phyloP scores from a whole-genome alignment of 1,140 invertebrate genomes.

The Wasmannia auropunctata region DNA sequence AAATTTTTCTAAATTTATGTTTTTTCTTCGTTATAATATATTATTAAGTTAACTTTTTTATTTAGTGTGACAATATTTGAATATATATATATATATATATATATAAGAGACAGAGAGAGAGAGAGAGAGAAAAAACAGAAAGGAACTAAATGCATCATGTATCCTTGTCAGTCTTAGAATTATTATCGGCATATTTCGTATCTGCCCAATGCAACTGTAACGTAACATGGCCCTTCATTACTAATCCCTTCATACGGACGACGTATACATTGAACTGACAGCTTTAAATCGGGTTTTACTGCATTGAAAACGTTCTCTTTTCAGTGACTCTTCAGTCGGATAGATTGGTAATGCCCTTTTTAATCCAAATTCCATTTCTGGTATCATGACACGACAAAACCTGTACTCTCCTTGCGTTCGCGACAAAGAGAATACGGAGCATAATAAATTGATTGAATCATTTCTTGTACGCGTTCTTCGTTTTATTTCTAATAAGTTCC shows the following conservation, averaged over 20 bases:
- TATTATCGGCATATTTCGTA: slow-evolving; percentile 40
- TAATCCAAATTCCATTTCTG: slow-evolving; percentile 53
- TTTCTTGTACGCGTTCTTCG: background rate
- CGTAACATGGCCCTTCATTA: slow-evolving; percentile 40
- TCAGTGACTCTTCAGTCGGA: slow-evolving; percentile 45
- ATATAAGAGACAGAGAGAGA: too few species aligned
- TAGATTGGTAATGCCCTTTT: slow-evolving; percentile 45
- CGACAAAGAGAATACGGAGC: background rate
- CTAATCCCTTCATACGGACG: slow-evolving; percentile 23
- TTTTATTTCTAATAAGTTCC: background rate
- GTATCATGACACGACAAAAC: slow-evolving; percentile 1
- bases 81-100: too few species aligned
- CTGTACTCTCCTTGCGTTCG: background rate
- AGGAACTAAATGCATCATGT: background rate
- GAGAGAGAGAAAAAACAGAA: too few species aligned
- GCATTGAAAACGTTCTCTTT: slow-evolving; percentile 51
- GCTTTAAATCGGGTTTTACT: slow-evolving; percentile 52
- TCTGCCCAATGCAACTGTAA: slow-evolving; percentile 8
- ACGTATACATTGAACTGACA: slow-evolving; percentile 38
- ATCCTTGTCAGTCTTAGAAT: slow-evolving; percentile 32
- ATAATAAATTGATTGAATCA: slow-evolving; percentile 29
- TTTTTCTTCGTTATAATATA: background rate
- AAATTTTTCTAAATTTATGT: background rate
- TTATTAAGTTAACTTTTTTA: background rate
- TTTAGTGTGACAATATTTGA: background rate